Conservation (phyloP, 2,797 vertebrate species). For the Lacerta agilis region DNA sequence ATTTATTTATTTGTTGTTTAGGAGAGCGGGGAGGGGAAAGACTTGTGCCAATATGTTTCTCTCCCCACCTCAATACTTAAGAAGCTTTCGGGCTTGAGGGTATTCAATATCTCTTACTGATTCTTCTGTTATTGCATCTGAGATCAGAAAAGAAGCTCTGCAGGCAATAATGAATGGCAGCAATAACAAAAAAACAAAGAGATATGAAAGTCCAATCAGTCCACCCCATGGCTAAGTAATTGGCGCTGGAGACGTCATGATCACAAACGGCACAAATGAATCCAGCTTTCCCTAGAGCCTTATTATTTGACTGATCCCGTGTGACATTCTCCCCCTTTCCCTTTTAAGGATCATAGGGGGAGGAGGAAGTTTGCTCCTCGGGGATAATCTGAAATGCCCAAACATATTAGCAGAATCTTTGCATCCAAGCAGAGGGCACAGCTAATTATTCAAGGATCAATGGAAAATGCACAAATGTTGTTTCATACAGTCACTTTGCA, state of each 20-base stretch:
- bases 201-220: background rate
- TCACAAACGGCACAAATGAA: slow-evolving; percentile 26
- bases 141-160: slow-evolving; percentile 1
- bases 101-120: background rate
- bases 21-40: slow-evolving; percentile 2
- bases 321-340: background rate
- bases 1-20: background rate
- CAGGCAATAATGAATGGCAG: slow-evolving; percentile 10
- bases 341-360: background rate
- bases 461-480: slow-evolving; percentile 46
- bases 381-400: slow-evolving; percentile 18
- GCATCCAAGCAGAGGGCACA: background rate
- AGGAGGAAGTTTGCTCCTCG: slow-evolving; percentile 11
- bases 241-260: background rate
- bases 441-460: slow-evolving; percentile 51
- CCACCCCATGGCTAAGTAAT: background rate
- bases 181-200: background rate
- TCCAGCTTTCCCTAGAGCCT: slow-evolving; percentile 19
- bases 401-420: slow-evolving; percentile 13
- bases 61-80: background rate
- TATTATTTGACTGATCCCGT: slow-evolving; percentile 21
- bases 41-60: slow-evolving; percentile 31
- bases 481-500: slow-evolving; percentile 40
- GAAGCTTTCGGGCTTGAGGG: slow-evolving; percentile 29
- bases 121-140: slow-evolving; percentile 10